Evolutionary conservation across 2,113 vertebrate species (phyloP).

Genomic region (Lepus timidus): DNA sequence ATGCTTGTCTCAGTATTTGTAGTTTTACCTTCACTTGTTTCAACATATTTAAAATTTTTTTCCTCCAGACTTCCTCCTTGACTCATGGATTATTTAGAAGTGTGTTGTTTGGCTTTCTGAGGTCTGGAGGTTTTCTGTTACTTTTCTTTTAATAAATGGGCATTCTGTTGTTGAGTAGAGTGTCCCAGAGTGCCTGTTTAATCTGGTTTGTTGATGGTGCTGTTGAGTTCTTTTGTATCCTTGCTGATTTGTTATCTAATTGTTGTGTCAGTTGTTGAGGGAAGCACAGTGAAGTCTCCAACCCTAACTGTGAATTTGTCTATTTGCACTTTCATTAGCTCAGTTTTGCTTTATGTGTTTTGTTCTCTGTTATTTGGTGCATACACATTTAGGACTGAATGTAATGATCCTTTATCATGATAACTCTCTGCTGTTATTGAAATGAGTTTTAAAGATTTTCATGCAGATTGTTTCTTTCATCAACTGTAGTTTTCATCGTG

Average conservation of each 20-base stretch:
- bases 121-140: not conserved
- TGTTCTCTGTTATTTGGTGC: not conserved
- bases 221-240: not conserved
- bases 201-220: not conserved
- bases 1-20: no score
- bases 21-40: constrained; percentile 45
- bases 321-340: not conserved
- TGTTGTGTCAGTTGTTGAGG: not conserved
- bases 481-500: constrained; percentile 16
- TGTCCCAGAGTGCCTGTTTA: not conserved
- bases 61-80: constrained; percentile 5
- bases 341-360: not conserved
- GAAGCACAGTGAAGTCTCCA: not conserved
- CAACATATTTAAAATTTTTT: not conserved
- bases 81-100: not conserved
- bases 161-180: not conserved
- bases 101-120: not conserved
- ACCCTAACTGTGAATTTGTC: not conserved
- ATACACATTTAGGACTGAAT: not conserved
- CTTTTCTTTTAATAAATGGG: not conserved
- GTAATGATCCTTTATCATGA: not conserved
- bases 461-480: not conserved
- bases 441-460: not conserved
- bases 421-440: not conserved
- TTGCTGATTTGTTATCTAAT: constrained; percentile 19